Percentiles rank a stretch among this genome's conserved stretches.
Conservation (phyloP, 1,140 invertebrate genomes). For the Papilio glaucus region DNA sequence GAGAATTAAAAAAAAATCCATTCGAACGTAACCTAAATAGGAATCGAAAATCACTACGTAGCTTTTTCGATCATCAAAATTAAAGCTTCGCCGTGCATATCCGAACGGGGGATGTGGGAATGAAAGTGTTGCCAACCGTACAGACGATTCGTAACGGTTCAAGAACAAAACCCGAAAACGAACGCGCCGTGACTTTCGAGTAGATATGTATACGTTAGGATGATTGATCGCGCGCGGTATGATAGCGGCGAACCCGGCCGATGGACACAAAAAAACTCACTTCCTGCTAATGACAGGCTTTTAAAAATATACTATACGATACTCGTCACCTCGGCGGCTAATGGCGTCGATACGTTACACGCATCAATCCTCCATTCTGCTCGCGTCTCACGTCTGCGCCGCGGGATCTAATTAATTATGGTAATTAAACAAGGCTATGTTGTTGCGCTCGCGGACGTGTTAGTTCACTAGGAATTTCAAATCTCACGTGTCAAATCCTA, state of each 20-base stretch:
- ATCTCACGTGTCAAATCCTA: conserved; percentile 51
- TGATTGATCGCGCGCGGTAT: conserved; percentile 73
- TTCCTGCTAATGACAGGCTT: conserved; percentile 74
- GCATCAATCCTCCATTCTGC: conserved; percentile 78
- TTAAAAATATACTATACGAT: conserved; percentile 71
- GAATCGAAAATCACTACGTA: conserved; percentile 40
- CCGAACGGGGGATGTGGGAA: conserved; percentile 37
- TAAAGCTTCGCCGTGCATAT: conserved; percentile 40
- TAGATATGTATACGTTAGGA: conserved; percentile 55
- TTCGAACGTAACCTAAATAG: conserved; percentile 46
- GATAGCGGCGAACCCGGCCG: conserved; percentile 55
- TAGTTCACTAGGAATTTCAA: conserved; percentile 58
- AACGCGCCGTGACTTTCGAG: conserved; percentile 45
- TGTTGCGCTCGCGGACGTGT: conserved; percentile 62
- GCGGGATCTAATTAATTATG: conserved; percentile 80
- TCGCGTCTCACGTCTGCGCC: conserved; percentile 73
- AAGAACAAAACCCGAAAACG: conserved; percentile 60
- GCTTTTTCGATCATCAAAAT: conserved; percentile 42
- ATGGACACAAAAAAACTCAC: conserved; percentile 63
- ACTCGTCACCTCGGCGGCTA: conserved; percentile 71
- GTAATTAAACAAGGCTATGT: conserved; percentile 74
- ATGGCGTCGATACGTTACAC: conserved; percentile 77
- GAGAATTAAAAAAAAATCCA: conserved; percentile 37
- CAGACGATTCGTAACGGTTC: conserved; percentile 63
- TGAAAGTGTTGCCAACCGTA: conserved; percentile 41